Base-by-base conservation (phyloP, 2,113 vertebrate genomes). In the Cercocebus atys region DNA sequence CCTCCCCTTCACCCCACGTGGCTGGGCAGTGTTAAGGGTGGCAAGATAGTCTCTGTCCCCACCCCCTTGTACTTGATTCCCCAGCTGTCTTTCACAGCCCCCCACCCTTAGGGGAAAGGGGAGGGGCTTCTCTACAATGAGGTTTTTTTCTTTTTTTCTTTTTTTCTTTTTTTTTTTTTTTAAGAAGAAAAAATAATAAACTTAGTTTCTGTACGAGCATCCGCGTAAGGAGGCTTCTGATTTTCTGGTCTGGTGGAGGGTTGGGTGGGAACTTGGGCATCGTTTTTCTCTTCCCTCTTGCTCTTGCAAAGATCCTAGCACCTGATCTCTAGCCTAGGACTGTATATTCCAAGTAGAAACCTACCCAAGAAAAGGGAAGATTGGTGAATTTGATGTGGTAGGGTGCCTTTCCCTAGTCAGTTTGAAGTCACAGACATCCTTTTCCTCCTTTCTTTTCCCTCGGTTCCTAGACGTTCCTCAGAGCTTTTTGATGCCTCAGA, bases 151-250 rank as follows among this genome's bases (percentile, higher is more conserved):
- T 66, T 35, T 85, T 38, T 32, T 45, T 35, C 47, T 35, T 85
- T 38, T 32, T 45, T 27, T 18, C 38, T 59, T 8, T 40, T 93
- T 94, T 43, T 73, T 57, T 95, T 97, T 97, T 97, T 97, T 92
- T 5, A 95, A 90, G 52, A 94, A 93, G 72, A 95, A 97, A 97
- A 97, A 97, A 98, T 98, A 98, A 98, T 98, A 98, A 98, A 98
- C 97, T 97, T 98, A 98, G 98, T 98, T 98, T 98, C 98, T 98
- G 98, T 98, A 98, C 79, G 94, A 98, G 98, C 97, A 98, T 98
- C 97, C 97, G 98, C 75, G 98, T 98, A 98, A 98, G 98, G 98
- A 98, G 86, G 97, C 97, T 98, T 98, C 97, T 98, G 97, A 98
- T 98, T 98, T 98, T 95, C 96, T 97, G 98, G 97, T 97, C 90